Evolutionary conservation across 92 coral and sea anemone genomes (phyloP).

Genomic region (Palythoa caribaeorum): DNA sequence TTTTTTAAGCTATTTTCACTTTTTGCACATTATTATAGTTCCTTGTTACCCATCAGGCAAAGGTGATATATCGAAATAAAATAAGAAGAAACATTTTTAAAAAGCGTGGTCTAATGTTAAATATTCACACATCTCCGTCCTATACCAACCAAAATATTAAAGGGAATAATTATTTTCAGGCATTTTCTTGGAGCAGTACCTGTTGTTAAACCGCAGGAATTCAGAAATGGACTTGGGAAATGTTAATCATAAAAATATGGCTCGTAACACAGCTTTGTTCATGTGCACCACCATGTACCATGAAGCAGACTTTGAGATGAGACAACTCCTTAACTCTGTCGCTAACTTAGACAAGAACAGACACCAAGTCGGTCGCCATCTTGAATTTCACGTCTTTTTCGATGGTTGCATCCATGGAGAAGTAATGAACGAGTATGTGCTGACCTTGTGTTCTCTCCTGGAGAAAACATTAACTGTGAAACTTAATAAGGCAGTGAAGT

Average conservation of each 20-base stretch:
- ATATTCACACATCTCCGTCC: too few species aligned
- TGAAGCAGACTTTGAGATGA: slow-evolving; percentile 74
- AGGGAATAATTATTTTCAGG: slow-evolving; percentile 9
- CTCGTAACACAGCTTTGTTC: slow-evolving; percentile 64
- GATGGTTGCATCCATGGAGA: slow-evolving; percentile 73
- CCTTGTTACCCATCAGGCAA: too few species aligned
- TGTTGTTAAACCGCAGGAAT: slow-evolving; percentile 69
- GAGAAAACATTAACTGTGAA: slow-evolving; percentile 54
- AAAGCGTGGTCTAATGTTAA: too few species aligned
- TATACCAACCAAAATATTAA: too few species aligned
- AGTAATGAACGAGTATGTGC: slow-evolving; percentile 53
- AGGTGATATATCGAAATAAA: too few species aligned
- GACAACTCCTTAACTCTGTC: slow-evolving; percentile 66
- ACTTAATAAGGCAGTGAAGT: slow-evolving; percentile 31
- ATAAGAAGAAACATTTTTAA: too few species aligned
- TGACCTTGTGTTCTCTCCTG: slow-evolving; percentile 60
- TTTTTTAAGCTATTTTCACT: too few species aligned
- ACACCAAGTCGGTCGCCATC: slow-evolving; percentile 48
- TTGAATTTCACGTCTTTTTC: slow-evolving; percentile 75
- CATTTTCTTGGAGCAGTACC: slow-evolving; percentile 57
- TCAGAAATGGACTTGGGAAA: slow-evolving; percentile 55
- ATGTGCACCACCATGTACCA: slow-evolving; percentile 87
- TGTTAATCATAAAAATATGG: slow-evolving; percentile 23
- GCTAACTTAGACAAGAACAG: slow-evolving; percentile 51
- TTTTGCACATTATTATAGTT: too few species aligned